phyloP scores from a whole-genome alignment of 2,113 vertebrate genomes.

The Enhydra lutris region DNA sequence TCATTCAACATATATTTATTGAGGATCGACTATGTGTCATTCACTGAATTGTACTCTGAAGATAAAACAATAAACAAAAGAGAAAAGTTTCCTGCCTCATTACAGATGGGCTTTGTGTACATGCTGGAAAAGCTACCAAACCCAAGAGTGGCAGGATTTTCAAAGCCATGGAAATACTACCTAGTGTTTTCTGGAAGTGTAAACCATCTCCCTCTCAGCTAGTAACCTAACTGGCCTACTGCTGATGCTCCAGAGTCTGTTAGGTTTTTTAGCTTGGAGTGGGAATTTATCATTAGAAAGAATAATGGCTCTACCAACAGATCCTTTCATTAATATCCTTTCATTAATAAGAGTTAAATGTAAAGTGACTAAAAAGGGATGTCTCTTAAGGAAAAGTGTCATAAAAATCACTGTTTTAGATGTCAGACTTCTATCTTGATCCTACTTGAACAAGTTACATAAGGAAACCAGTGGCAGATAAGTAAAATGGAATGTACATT shows the following conservation, averaged over 20 bases:
- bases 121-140: neutral
- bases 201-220: neutral
- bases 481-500: neutral
- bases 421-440: neutral
- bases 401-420: neutral
- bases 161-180: neutral
- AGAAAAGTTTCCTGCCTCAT: neutral
- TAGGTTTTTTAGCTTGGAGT: neutral
- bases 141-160: neutral
- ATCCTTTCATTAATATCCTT: neutral
- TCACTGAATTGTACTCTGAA: neutral
- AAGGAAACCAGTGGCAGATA: neutral
- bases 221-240: neutral
- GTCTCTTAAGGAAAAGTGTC: neutral
- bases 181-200: neutral
- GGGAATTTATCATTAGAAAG: neutral
- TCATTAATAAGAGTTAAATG: neutral
- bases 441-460: neutral
- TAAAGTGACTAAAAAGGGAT: neutral
- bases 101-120: neutral
- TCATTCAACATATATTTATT: neutral
- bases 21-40: neutral
- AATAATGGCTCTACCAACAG: neutral
- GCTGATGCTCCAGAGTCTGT: neutral
- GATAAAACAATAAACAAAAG: neutral